A percentile compares a stretch with the other conserved stretches of the same genome.
These are phyloP conservation scores for Criorhina ranunculi DNA, from an alignment of 2,888 invertebrate genomes.

Conservation along the genomic window DNA sequence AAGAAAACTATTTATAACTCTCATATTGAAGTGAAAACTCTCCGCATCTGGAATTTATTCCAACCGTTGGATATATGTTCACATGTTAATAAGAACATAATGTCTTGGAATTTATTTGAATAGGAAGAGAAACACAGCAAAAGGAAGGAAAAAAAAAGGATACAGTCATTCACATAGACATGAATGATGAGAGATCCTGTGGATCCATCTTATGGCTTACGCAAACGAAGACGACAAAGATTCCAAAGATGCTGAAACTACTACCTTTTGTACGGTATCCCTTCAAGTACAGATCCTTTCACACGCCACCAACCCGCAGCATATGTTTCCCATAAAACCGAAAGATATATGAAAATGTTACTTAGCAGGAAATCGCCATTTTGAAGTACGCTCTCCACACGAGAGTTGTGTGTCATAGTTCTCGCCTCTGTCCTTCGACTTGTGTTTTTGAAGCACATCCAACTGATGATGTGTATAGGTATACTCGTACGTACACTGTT, in stretches of 20 bases:
- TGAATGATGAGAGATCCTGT: slow-evolving; percentile 12
- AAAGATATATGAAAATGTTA: background rate
- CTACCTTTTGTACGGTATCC: slow-evolving; percentile 31
- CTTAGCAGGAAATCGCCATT: slow-evolving; percentile 16
- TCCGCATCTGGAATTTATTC: slow-evolving; percentile 22
- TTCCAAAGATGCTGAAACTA: slow-evolving; percentile 2
- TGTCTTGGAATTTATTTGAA: slow-evolving; percentile 23
- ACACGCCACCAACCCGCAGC: background rate
- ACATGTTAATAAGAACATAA: slow-evolving; percentile 22
- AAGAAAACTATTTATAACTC: slow-evolving; percentile 9
- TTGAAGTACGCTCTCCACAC: slow-evolving; percentile 24
- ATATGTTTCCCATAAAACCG: background rate
- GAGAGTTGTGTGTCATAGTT: slow-evolving; percentile 18
- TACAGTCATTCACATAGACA: background rate
- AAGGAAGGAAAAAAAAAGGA: slow-evolving; percentile 16
- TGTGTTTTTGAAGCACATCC: background rate
- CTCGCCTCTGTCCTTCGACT: background rate
- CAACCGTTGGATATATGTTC: slow-evolving; percentile 29
- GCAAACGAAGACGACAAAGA: slow-evolving; percentile 8
- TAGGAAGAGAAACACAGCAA: background rate
- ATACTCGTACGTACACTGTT: slow-evolving; percentile 1
- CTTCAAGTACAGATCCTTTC: slow-evolving; percentile 11
- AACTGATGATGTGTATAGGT: background rate
- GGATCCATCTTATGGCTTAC: slow-evolving; percentile 7
- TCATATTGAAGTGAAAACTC: slow-evolving; percentile 6